A percentile compares a stretch with the other conserved stretches of the same genome.
Evolutionary conservation across 2,113 vertebrate genomes (phyloP).

Genomic region (Hemiprocne comata): DNA sequence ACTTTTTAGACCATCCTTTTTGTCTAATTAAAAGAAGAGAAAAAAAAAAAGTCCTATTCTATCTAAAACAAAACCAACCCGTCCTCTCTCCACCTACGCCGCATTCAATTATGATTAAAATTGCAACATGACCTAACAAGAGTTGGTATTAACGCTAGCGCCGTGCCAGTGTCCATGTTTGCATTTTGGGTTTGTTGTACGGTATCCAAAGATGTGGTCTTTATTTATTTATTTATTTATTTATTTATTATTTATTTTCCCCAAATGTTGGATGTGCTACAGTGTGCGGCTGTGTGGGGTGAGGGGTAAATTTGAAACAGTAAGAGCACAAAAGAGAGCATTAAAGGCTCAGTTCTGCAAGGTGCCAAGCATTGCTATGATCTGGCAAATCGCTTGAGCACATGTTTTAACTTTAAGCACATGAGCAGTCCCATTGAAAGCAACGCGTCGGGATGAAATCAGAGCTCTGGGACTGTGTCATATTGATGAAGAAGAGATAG

Average conservation of each 20-base stretch:
- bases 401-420: constrained; percentile 71
- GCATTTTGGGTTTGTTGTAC: constrained; percentile 57
- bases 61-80: constrained; percentile 57
- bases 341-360: constrained; percentile 70
- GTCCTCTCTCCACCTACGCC: constrained; percentile 50
- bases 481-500: constrained; percentile 60
- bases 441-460: constrained; percentile 31
- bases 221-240: neutral
- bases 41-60: neutral
- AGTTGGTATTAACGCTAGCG: constrained; percentile 7
- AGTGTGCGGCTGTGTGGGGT: constrained; percentile 55
- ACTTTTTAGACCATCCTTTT: constrained; percentile 15
- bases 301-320: constrained; percentile 68
- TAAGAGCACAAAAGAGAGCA: constrained; percentile 66
- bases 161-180: constrained; percentile 63
- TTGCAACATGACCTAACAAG: constrained; percentile 70
- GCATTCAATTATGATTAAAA: constrained; percentile 67
- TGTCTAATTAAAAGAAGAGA: constrained; percentile 22
- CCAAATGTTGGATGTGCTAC: constrained; percentile 18
- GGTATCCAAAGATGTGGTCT: constrained; percentile 40
- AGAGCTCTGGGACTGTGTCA: constrained; percentile 57
- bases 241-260: neutral
- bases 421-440: constrained; percentile 64
- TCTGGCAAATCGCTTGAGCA: constrained; percentile 68
- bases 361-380: constrained; percentile 68